Conservation (phyloP, 2,888 invertebrate genomes). For the Prostheceraeus crozeri region DNA sequence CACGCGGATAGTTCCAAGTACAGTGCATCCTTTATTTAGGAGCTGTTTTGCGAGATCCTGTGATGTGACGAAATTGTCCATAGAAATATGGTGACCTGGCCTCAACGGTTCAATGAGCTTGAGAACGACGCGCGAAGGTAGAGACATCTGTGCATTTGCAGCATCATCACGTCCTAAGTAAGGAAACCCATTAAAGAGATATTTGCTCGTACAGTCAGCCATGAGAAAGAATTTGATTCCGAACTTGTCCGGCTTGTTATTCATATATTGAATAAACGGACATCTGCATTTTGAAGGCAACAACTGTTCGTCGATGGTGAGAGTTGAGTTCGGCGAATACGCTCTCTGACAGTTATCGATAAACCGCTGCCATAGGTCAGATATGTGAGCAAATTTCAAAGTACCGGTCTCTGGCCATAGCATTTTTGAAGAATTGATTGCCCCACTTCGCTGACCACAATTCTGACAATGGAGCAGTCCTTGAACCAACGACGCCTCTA, state of each 20-base stretch:
- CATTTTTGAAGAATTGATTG: too few species aligned
- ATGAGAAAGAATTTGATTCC: slow-evolving; percentile 13
- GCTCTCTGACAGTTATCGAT: too few species aligned
- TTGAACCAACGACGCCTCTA: background rate
- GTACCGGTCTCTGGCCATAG: too few species aligned
- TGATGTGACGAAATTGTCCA: slow-evolving; percentile 26
- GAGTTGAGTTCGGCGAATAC: too few species aligned
- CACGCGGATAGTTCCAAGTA: slow-evolving; percentile 18
- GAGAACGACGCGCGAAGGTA: slow-evolving; percentile 17
- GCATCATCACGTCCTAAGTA: slow-evolving; percentile 23
- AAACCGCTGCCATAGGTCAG: too few species aligned
- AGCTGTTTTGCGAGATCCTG: slow-evolving; percentile 23
- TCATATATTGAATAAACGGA: too few species aligned
- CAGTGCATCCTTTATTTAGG: slow-evolving; percentile 20
- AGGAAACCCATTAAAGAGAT: slow-evolving; percentile 27
- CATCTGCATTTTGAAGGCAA: too few species aligned
- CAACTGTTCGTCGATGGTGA: too few species aligned
- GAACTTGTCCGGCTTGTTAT: background rate
- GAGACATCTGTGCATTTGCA: slow-evolving; percentile 18
- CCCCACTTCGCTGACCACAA: too few species aligned
- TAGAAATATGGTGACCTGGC: slow-evolving; percentile 20
- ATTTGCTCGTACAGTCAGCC: slow-evolving; percentile 12
- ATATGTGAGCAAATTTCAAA: too few species aligned
- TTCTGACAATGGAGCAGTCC: too few species aligned
- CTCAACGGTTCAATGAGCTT: slow-evolving; percentile 26